phyloP scores from a whole-genome alignment of 2,797 vertebrate species.

The Erethizon dorsatum region DNA sequence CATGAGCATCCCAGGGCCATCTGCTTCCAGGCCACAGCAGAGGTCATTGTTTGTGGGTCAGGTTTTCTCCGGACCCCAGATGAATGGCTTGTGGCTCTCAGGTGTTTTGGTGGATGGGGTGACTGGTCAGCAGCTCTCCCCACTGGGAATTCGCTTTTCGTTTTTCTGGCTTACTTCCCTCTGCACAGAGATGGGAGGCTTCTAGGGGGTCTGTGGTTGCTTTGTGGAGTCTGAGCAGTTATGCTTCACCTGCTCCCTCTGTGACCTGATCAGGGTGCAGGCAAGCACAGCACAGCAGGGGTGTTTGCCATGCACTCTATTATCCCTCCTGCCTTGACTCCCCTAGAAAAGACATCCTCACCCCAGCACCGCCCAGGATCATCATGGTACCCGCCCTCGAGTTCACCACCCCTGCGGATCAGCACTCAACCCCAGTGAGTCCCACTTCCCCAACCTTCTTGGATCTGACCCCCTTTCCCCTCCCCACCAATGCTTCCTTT shows the following conservation, averaged over 20 bases:
- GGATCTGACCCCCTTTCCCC: background rate
- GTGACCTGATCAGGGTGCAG: accelerated
- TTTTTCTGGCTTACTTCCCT: background rate
- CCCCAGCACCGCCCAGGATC: background rate
- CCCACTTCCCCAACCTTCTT: background rate
- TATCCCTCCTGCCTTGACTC: too few relatives aligned
- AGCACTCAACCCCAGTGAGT: background rate
- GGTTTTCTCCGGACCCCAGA: background rate
- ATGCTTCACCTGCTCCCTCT: background rate
- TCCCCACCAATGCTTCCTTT: accelerated
- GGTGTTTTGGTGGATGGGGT: accelerated
- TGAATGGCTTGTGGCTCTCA: background rate
- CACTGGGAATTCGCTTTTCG: background rate
- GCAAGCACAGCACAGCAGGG: accelerated
- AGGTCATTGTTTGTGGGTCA: accelerated
- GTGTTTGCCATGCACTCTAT: accelerated
- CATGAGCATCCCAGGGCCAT: background rate
- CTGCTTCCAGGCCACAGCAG: accelerated
- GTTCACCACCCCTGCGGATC: background rate
- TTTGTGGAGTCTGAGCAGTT: background rate
- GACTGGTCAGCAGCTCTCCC: background rate
- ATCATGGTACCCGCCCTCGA: accelerated
- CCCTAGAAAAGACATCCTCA: too few relatives aligned
- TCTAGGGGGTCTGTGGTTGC: accelerated
- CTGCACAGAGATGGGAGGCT: too few relatives aligned